Evolutionary conservation across 2,113 vertebrate species (phyloP).

Genomic region (Cyanistes caeruleus): DNA sequence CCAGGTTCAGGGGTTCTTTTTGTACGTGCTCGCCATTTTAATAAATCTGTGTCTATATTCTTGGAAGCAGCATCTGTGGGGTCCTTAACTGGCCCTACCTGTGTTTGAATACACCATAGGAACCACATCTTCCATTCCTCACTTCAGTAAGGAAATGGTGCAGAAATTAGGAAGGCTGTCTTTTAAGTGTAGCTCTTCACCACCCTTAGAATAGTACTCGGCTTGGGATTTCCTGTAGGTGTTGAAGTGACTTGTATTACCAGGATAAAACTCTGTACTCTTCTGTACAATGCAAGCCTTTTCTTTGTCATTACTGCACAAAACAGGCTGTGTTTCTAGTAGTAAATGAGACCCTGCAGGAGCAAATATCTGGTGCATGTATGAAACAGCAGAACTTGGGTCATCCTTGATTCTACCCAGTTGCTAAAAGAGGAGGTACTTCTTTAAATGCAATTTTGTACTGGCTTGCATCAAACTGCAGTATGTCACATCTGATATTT

Average conservation of each 20-base stretch:
- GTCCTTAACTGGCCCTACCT: neutral
- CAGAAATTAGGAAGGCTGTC: neutral
- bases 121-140: neutral
- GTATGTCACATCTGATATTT: constrained; percentile 58
- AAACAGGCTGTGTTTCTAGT: neutral
- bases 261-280: neutral
- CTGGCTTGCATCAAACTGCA: constrained; percentile 64
- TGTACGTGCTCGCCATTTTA: neutral
- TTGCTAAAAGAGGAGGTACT: constrained; percentile 19
- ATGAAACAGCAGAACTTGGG: constrained; percentile 5
- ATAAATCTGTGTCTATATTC: neutral
- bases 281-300: neutral
- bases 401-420: constrained; percentile 12
- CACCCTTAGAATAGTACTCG: neutral
- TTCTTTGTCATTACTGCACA: neutral
- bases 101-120: neutral
- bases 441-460: constrained; percentile 48
- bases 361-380: constrained; percentile 1
- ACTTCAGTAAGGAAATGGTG: neutral
- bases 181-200: neutral
- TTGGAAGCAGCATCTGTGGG: neutral
- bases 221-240: neutral
- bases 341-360: neutral
- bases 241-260: neutral
- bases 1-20: neutral